These are phyloP conservation scores for Archegozetes longisetosus DNA, from an alignment of 1,140 invertebrate genomes.

Conservation along the genomic window DNA sequence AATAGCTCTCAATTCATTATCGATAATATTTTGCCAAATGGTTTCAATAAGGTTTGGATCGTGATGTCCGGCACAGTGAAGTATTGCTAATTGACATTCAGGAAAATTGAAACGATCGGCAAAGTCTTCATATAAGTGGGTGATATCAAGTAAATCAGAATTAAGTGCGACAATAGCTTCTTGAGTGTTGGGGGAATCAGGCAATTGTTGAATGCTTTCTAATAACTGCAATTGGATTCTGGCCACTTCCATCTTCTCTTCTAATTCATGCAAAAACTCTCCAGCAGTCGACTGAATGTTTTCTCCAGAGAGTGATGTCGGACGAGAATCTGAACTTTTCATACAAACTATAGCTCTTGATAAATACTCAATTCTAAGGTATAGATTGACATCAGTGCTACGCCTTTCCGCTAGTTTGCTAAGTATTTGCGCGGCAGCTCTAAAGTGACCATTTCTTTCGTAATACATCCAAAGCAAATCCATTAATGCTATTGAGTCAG, in stretches of 20 bases:
- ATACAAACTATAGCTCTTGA: slow-evolving; percentile 88
- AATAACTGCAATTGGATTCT: slow-evolving; percentile 53
- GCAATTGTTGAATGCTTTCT: slow-evolving; percentile 38
- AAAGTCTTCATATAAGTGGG: slow-evolving; percentile 46
- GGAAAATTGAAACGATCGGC: slow-evolving; percentile 35
- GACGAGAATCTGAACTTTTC: slow-evolving; percentile 62
- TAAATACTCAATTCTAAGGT: slow-evolving; percentile 67
- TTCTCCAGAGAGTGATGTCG: slow-evolving; percentile 39
- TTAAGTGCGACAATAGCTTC: slow-evolving; percentile 34
- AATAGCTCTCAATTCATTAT: slow-evolving; percentile 25
- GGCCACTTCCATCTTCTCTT: slow-evolving; percentile 80
- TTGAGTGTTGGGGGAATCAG: slow-evolving; percentile 29
- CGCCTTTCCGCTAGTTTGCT: slow-evolving; percentile 66
- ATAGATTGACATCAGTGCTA: slow-evolving; percentile 38
- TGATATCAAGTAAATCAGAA: slow-evolving; percentile 38
- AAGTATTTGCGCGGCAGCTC: slow-evolving; percentile 78
- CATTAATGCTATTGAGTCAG: slow-evolving; percentile 40
- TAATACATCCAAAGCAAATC: slow-evolving; percentile 93
- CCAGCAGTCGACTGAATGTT: slow-evolving; percentile 32
- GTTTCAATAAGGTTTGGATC: slow-evolving; percentile 36
- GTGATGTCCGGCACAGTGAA: slow-evolving; percentile 36
- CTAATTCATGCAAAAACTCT: slow-evolving; percentile 72
- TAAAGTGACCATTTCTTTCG: slow-evolving; percentile 76
- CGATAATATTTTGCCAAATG: slow-evolving; percentile 38
- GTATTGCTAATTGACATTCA: slow-evolving; percentile 38